A percentile compares a stretch with the other conserved stretches of the same genome.
These are phyloP conservation scores for Hydrophis major DNA, from an alignment of 2,797 vertebrate genomes.

Conservation along the genomic window DNA sequence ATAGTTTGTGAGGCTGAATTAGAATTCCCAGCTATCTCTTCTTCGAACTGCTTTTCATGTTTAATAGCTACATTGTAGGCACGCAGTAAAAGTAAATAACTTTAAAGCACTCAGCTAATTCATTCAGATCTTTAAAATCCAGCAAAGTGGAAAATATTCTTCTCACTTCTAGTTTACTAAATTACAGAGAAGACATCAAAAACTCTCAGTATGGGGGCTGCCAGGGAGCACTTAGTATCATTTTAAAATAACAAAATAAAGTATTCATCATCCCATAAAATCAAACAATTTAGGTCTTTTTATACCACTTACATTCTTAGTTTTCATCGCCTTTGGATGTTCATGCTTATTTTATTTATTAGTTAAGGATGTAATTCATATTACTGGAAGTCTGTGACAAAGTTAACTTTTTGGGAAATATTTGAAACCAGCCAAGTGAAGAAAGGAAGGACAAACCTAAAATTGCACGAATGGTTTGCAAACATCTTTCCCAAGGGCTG, in stretches of 20 bases:
- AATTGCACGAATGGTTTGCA: background rate
- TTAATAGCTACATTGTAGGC: background rate
- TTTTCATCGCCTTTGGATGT: conserved; percentile 14
- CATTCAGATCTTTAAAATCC: conserved; percentile 3
- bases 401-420: background rate
- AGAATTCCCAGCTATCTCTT: background rate
- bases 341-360: conserved; percentile 24
- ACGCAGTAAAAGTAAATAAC: background rate
- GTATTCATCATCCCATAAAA: conserved; percentile 7
- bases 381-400: background rate
- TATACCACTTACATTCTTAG: conserved; percentile 26
- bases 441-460: background rate
- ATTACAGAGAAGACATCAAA: conserved; percentile 19
- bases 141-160: conserved; percentile 13
- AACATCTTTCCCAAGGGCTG: background rate
- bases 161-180: conserved; percentile 1
- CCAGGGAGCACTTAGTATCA: conserved; percentile 15
- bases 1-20: background rate
- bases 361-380: conserved; percentile 5
- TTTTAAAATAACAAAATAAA: conserved; percentile 25
- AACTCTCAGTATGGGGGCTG: background rate
- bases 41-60: background rate
- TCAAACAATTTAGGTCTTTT: background rate
- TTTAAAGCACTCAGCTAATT: background rate
- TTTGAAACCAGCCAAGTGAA: background rate